A percentile compares a stretch with the other conserved stretches of the same genome.
These are phyloP conservation scores for Nyctibius grandis DNA, from an alignment of 2,797 vertebrate genomes.

Conservation along the genomic window DNA sequence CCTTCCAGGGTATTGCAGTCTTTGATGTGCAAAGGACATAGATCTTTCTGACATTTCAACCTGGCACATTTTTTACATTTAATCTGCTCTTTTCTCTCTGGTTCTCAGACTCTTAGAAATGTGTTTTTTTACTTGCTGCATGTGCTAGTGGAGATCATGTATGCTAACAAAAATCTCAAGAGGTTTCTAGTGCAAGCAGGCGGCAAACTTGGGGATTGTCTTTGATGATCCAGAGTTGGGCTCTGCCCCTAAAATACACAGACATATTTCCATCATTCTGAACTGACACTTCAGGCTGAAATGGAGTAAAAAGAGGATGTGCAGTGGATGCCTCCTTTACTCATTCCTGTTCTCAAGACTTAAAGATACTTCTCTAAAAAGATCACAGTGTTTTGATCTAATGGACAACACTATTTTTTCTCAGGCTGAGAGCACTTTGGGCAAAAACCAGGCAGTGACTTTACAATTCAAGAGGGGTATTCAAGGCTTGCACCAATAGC, in stretches of 20 bases:
- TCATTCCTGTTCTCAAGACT: neutral
- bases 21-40: neutral
- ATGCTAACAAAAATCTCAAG: neutral
- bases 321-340: neutral
- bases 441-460: neutral
- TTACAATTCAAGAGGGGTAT: neutral
- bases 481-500: neutral
- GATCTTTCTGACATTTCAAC: neutral
- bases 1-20: neutral
- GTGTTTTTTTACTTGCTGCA: neutral
- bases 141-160: neutral
- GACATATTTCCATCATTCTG: neutral
- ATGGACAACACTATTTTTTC: neutral
- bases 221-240: neutral
- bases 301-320: neutral
- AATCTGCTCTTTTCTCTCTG: neutral
- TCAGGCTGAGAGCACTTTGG: neutral
- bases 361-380: neutral
- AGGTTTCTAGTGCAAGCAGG: neutral
- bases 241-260: neutral
- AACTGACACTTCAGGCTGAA: neutral
- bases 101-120: neutral
- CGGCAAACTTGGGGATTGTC: neutral
- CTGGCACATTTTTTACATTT: neutral
- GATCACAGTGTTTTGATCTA: neutral